phyloP scores from a whole-genome alignment of 2,888 invertebrate genomes.

The Pristionchus entomophagus region DNA sequence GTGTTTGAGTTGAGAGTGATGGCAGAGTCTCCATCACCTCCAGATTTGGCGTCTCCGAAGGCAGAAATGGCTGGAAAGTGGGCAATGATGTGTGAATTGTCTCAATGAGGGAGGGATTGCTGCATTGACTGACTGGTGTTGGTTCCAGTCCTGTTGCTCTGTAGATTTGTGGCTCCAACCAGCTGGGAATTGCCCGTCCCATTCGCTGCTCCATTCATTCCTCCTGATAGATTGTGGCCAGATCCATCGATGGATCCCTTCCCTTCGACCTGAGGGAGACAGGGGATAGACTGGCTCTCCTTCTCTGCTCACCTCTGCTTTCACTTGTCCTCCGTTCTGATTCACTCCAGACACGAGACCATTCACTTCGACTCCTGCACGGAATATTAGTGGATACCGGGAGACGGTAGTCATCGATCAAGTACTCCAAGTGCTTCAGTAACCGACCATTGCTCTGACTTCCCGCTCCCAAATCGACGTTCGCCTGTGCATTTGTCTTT shows the following conservation, averaged over 20 bases:
- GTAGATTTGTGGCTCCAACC: conserved; percentile 64
- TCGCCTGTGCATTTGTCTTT: conserved; percentile 65
- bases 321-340: conserved; percentile 57
- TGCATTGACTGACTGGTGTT: conserved; percentile 51
- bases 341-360: conserved; percentile 65
- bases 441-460: conserved; percentile 53
- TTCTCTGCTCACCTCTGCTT: conserved; percentile 56
- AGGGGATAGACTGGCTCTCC: not conserved
- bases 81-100: not conserved
- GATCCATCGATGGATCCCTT: conserved; percentile 57
- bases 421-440: not conserved
- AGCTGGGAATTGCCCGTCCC: conserved; percentile 63
- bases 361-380: conserved; percentile 62
- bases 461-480: conserved; percentile 62
- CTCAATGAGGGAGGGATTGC: not conserved
- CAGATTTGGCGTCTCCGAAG: conserved; percentile 59
- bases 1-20: conserved; percentile 59
- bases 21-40: conserved; percentile 54
- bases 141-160: conserved; percentile 54
- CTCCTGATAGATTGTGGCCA: conserved; percentile 53
- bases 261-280: conserved; percentile 53
- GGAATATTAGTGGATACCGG: not conserved
- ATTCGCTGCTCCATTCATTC: conserved; percentile 60
- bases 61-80: conserved; percentile 57
- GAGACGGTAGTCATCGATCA: not conserved